A percentile compares a stretch with the other conserved stretches of the same genome.
Conservation (phyloP, 2,113 vertebrate species). For the Mixornis gularis region DNA sequence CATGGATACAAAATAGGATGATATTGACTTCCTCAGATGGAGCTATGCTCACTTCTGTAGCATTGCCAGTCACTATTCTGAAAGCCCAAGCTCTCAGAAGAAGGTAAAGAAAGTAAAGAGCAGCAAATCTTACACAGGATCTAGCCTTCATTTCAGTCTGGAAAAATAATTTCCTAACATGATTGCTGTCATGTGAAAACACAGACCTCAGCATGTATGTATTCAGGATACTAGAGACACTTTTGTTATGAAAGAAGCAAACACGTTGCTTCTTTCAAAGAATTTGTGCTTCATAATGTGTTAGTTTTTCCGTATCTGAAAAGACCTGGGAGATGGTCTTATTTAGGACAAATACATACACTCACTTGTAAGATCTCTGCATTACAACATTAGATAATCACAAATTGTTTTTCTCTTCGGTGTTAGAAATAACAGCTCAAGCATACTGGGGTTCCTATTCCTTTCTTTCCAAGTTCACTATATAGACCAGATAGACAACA, state of each 20-base stretch:
- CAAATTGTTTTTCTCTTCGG: neutral
- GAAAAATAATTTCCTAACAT: neutral
- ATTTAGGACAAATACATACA: neutral
- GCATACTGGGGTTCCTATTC: neutral
- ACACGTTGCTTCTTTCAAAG: neutral
- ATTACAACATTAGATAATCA: neutral
- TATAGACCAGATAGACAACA: neutral
- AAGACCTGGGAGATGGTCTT: neutral
- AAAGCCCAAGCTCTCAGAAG: neutral
- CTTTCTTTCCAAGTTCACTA: neutral
- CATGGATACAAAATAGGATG: neutral
- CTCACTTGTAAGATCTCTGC: neutral
- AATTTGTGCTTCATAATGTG: neutral
- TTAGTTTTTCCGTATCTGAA: neutral
- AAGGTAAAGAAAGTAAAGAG: neutral
- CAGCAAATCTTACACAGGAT: neutral
- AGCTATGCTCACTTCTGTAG: neutral
- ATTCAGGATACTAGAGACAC: neutral
- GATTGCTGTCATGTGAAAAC: neutral
- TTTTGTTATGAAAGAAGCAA: neutral
- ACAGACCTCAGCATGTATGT: neutral
- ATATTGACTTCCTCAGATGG: neutral
- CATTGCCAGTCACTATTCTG: neutral
- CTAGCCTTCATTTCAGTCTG: neutral
- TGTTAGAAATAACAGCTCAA: neutral